Conservation (phyloP, 2,888 invertebrate species). For the Smittia aterrima region DNA sequence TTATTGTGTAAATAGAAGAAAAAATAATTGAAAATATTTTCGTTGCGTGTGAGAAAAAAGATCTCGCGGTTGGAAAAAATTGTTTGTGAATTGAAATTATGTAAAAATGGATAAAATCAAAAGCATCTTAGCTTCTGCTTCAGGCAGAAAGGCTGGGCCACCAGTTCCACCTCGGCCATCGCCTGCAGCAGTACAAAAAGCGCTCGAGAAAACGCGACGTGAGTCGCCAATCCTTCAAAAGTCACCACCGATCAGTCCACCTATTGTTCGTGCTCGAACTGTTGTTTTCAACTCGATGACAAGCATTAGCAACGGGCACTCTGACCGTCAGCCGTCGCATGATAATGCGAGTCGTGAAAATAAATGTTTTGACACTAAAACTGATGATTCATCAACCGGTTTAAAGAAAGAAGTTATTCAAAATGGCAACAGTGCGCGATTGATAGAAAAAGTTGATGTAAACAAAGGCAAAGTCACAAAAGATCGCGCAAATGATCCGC, state of each 20-base stretch:
- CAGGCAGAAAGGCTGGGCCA: conserved; percentile 60
- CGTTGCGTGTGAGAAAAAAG: not conserved
- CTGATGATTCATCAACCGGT: conserved; percentile 36
- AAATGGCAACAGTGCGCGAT: conserved; percentile 37
- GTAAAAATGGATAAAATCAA: conserved; percentile 33
- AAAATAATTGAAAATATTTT: conserved; percentile 8
- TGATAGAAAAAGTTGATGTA: not conserved
- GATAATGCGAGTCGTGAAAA: conserved; percentile 34
- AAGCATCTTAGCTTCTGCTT: conserved; percentile 18
- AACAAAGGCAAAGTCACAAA: not conserved
- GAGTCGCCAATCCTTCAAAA: conserved; percentile 30
- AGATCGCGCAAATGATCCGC: not conserved
- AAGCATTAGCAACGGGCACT: conserved; percentile 47
- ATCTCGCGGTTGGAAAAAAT: conserved; percentile 1
- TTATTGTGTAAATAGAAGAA: not conserved
- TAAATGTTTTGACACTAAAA: conserved; percentile 36
- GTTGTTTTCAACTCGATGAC: conserved; percentile 54
- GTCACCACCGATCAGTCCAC: not conserved
- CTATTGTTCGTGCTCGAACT: conserved; percentile 49
- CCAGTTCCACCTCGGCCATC: conserved; percentile 80
- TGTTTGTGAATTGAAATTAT: too few species aligned
- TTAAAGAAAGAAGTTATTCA: not conserved
- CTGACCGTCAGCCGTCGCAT: not conserved
- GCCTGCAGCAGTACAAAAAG: conserved; percentile 69
- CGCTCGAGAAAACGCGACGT: conserved; percentile 64